Evolutionary conservation across 2,113 vertebrate species (phyloP).

Genomic region (Elephantulus edwardii): DNA sequence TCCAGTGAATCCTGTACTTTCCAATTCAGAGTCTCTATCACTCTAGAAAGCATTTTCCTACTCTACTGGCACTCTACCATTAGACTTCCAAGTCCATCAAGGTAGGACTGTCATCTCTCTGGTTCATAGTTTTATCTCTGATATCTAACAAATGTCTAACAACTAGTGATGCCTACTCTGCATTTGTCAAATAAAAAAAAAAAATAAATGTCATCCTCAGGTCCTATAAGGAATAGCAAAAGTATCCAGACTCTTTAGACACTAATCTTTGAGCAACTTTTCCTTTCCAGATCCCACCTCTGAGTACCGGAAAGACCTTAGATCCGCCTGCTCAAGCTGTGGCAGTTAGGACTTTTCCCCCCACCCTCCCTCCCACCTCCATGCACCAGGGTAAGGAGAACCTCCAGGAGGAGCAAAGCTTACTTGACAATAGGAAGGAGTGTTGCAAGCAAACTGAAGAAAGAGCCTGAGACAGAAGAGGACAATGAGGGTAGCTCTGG

Average conservation of each 20-base stretch:
- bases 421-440: background rate
- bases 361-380: background rate
- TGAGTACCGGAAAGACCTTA: background rate
- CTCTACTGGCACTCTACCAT: background rate
- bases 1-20: background rate
- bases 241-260: background rate
- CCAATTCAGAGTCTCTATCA: background rate
- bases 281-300: background rate
- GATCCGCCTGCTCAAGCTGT: background rate
- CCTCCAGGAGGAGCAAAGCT: background rate
- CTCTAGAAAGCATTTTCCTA: background rate
- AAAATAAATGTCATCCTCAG: background rate
- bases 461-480: background rate
- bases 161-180: background rate
- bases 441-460: background rate
- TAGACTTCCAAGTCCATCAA: background rate
- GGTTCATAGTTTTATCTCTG: background rate
- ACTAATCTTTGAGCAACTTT: background rate
- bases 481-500: background rate
- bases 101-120: background rate
- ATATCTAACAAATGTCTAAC: background rate
- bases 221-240: background rate
- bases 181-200: background rate
- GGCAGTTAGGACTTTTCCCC: background rate
- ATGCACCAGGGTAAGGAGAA: background rate